Evolutionary conservation across 2,888 invertebrate genomes (phyloP).

Genomic region (Latheticus oryzae): DNA sequence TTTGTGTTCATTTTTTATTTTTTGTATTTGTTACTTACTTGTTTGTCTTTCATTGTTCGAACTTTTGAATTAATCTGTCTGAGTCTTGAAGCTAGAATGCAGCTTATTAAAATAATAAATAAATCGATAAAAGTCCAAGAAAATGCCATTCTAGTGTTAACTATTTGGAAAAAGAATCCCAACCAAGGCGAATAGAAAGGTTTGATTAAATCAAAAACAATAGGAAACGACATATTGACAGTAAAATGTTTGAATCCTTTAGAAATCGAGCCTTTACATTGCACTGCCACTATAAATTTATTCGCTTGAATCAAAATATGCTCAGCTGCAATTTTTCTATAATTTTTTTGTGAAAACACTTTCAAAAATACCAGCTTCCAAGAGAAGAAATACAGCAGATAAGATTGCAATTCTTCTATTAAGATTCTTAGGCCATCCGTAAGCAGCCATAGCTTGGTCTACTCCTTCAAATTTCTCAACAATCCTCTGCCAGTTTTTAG

Average conservation of each 20-base stretch:
- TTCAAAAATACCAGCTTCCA: constrained; percentile 22
- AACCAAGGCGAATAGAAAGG: constrained; percentile 16
- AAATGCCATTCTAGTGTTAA: constrained; percentile 38
- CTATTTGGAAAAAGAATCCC: constrained; percentile 24
- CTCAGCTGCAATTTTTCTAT: constrained; percentile 25
- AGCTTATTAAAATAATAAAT: constrained; percentile 35
- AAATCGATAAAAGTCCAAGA: constrained; percentile 39
- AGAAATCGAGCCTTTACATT: constrained; percentile 13
- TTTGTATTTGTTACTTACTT: no score
- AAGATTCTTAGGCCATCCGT: constrained; percentile 37
- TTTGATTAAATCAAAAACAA: constrained; percentile 17
- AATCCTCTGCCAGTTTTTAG: constrained; percentile 29
- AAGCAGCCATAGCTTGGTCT: constrained; percentile 19
- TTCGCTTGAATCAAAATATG: constrained; percentile 28
- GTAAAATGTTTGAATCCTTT: constrained; percentile 30
- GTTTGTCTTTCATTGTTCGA: no score
- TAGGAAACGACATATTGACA: constrained; percentile 36
- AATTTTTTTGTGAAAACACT: constrained; percentile 4
- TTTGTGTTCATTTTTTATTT: not conserved
- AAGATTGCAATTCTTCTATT: constrained; percentile 21
- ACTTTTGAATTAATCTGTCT: constrained; percentile 30
- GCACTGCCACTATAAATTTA: constrained; percentile 20
- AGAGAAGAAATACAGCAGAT: constrained; percentile 15
- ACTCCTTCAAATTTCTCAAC: constrained; percentile 30
- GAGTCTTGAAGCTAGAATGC: constrained; percentile 24